phyloP scores from a whole-genome alignment of 2,113 vertebrate genomes.

The Microcebus tavaratra region DNA sequence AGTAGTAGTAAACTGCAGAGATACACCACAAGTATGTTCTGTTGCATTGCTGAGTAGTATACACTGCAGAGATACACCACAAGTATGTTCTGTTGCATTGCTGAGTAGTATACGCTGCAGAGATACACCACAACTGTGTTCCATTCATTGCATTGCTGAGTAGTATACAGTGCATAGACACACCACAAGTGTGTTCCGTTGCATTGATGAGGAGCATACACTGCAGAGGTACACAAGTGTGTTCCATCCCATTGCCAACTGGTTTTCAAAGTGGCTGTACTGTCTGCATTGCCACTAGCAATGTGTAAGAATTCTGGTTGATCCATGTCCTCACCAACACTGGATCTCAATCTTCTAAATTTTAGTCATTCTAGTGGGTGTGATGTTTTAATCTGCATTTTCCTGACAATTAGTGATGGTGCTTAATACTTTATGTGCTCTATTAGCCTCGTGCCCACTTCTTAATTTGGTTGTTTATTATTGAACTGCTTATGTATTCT shows the following conservation, averaged over 20 bases:
- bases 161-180: no score
- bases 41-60: background rate
- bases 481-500: background rate
- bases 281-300: background rate
- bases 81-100: no score
- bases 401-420: background rate
- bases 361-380: background rate
- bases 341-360: background rate
- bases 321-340: background rate
- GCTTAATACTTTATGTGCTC: background rate
- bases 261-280: background rate
- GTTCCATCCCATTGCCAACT: background rate
- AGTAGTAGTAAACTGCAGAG: fast-evolving
- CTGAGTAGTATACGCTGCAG: no score
- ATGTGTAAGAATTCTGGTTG: background rate
- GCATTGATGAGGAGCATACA: no score
- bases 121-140: no score
- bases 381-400: background rate
- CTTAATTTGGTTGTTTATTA: background rate
- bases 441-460: background rate
- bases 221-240: no score
- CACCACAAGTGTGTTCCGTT: no score
- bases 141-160: no score
- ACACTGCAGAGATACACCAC: fast-evolving
- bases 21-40: no score